phyloP scores from a whole-genome alignment of 2,113 vertebrate species.

The Myiozetetes cayanensis region DNA sequence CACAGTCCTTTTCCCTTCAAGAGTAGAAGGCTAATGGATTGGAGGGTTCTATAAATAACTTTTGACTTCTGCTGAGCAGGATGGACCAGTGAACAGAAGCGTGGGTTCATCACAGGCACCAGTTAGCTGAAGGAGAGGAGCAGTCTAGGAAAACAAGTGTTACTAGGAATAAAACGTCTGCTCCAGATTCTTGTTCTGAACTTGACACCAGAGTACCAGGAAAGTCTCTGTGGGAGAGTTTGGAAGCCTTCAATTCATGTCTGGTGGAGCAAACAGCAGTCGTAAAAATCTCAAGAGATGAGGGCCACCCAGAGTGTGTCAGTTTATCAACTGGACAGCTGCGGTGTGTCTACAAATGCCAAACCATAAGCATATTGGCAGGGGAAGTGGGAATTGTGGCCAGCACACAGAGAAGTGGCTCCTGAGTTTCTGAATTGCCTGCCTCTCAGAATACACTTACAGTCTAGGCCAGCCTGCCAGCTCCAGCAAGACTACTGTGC shows the following conservation, averaged over 20 bases:
- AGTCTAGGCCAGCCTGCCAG: not conserved
- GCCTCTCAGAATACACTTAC: constrained; percentile 18
- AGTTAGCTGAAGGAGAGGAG: not conserved
- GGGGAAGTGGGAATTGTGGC: constrained; percentile 45
- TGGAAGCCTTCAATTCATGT: constrained; percentile 50
- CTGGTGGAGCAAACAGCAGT: constrained; percentile 57
- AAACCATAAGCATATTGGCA: constrained; percentile 71
- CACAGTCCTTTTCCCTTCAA: not conserved
- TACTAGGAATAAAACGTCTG: constrained; percentile 13
- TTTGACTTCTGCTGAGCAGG: not conserved
- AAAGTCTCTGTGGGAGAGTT: constrained; percentile 59
- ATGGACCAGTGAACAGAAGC: not conserved
- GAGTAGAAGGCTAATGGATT: not conserved
- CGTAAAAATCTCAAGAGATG: constrained; percentile 68
- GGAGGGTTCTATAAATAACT: not conserved
- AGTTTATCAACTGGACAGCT: constrained; percentile 73
- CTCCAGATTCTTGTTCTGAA: constrained; percentile 10
- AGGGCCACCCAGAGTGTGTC: constrained; percentile 69
- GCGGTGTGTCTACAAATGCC: constrained; percentile 63
- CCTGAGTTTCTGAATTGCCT: constrained; percentile 63
- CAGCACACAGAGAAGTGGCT: constrained; percentile 64
- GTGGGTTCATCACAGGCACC: not conserved
- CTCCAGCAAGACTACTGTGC: not conserved
- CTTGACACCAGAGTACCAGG: constrained; percentile 45
- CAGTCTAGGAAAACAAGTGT: constrained; percentile 9